Evolutionary conservation across 2,113 vertebrate species (phyloP), one percentile per base, ranked within the genome.

Genomic region (Apteryx mantelli): DNA sequence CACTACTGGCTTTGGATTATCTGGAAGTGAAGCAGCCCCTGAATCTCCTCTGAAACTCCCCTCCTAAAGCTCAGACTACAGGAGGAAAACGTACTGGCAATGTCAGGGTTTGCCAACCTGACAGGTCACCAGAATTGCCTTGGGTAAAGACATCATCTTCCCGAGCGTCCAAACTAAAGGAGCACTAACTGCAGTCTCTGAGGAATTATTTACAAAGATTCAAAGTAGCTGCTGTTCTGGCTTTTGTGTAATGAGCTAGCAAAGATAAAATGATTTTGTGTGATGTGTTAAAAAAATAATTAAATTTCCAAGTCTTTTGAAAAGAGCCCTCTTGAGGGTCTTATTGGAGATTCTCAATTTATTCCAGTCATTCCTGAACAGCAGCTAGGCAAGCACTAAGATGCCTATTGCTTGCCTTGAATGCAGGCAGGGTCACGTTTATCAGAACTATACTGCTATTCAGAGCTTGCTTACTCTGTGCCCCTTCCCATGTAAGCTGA

Each of bases 51-150:
- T 38, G 15, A 87, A 89, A 73, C 30, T 26, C 65, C 26, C 4
- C 26, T 69, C 34, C 44, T 89, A 52, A 79, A 89, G 44, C 70
- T 58, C 75, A 89, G n/a, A 76, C 32, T 74, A 21, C 10, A 40
- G 61, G 25, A 85, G 74, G 61, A 90, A 81, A 69, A 90, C 71
- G 86, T 63, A 66, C 82, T 90, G 85, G 85, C 71, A 92, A 50
- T 20, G 50, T 78, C 69, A 84, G 55, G 32, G 89, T 89, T 92
- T 86, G 65, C 82, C 88, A 87, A 11, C 9, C 30, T 95, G 70
- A 88, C 71, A 88, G 79, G 53, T 92, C 74, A 91, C 77, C 66
- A 80, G 81, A 92, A 79, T 93, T 91, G 68, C 82, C 89, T 92
- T 82, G 83, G 38, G 76, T 78, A 82, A 52, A 91, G 48, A 38